Evolutionary conservation across 2,888 invertebrate genomes (phyloP), one percentile per base, ranked within the genome.

Genomic region (Drosophila parthenogenetica): DNA sequence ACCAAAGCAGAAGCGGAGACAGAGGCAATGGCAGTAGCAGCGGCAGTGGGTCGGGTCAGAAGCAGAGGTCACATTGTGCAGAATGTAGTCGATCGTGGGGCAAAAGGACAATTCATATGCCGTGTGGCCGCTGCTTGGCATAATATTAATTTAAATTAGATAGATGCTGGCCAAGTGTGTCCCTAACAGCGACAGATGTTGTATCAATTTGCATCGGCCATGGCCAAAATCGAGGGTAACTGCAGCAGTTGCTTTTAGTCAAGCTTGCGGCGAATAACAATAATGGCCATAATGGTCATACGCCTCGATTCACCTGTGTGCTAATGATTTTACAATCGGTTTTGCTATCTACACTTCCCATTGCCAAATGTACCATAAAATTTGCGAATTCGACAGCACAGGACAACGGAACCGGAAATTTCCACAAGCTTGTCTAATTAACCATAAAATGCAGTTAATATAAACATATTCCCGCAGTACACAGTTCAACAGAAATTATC

Each of bases 131-230:
- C 62, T 67, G 74, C 75, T 70, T 68, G 80, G 71, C 81, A 88
- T 89, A 86, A 86, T 86, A 86, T 86, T 86, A 86, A 89, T 86
- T 86, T 89, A 88, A 86, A 86, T 86, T 86, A 86, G 88, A 86
- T 75, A 79, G 59, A 62, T 75, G 75, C 79, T 70, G 76, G 79
- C 70, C 70, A 50, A 39, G 39, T 25, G 29, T 1, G 37, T 37
- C n/a, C 35, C 50, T 45, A 37, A 22, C 55, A 55, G 39, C 45
- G 40, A 35, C 62, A 79, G 43, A 37, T 43, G 57, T 10, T 57
- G 37, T 57, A 70, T 60, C 61, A 51, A 77, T 64, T 58, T 63
- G 48, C 57, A 59, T 62, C 7, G 29, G 11, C 25, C 22, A 50
- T 16, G 17, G 40, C 54, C 25, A 22, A 53, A 40, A 13, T 13